Conservation (phyloP, 1,140 invertebrate genomes). For the Drosophila ficusphila region DNA sequence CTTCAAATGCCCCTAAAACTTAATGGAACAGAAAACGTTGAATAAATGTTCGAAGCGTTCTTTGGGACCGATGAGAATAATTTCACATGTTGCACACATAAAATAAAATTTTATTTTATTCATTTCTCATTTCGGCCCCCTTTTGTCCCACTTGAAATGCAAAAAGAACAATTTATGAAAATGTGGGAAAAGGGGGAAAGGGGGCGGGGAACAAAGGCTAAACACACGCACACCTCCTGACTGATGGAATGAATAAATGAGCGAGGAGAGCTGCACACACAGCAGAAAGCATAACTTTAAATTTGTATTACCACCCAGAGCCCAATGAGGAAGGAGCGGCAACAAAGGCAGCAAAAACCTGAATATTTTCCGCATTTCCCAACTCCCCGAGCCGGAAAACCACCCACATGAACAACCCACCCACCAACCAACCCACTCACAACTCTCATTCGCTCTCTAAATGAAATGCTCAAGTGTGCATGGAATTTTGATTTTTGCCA, state of each 20-base stretch:
- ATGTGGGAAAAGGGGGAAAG: conserved; percentile 5
- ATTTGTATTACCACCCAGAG: conserved; percentile 83
- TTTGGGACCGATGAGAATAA: conserved; percentile 50
- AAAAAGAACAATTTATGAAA: conserved; percentile 68
- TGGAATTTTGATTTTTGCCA: conserved; percentile 83
- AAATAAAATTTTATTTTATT: conserved; percentile 84
- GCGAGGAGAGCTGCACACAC: conserved; percentile 19
- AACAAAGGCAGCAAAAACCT: conserved; percentile 48
- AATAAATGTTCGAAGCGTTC: conserved; percentile 16
- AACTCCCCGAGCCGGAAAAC: conserved; percentile 53
- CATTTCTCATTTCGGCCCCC: conserved; percentile 68
- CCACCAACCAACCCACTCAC: background rate
- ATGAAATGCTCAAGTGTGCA: conserved; percentile 84
- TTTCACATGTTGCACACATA: conserved; percentile 82
- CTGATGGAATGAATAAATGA: conserved; percentile 79
- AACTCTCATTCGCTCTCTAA: conserved; percentile 64
- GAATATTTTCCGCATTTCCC: conserved; percentile 68
- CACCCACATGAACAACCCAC: background rate
- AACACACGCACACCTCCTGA: conserved; percentile 43
- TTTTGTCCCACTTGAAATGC: conserved; percentile 42
- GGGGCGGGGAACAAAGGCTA: conserved; percentile 16
- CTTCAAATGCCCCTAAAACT: conserved; percentile 35
- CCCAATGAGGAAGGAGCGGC: conserved; percentile 64
- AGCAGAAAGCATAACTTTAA: conserved; percentile 79
- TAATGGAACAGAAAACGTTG: conserved; percentile 55